Base-by-base conservation (phyloP, 2,888 invertebrate genomes). In the Micoletzkya japonica region DNA sequence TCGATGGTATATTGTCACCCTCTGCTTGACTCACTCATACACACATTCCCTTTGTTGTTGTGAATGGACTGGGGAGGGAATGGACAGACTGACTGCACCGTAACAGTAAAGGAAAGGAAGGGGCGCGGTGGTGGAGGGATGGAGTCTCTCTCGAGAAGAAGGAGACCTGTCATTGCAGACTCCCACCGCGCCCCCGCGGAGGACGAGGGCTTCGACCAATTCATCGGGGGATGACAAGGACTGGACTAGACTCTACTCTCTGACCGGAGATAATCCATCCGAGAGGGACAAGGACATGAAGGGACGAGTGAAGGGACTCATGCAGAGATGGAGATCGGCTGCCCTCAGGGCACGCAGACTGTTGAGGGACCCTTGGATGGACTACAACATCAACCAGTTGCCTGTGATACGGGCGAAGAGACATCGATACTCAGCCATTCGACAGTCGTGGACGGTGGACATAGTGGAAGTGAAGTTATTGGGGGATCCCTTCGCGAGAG, bases 401-500 rank as follows among this genome's bases (percentile, higher is more conserved):
- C 86, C 86, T 39, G 84, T 86, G 2, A 88, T 89, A 76, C 82
- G 79, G 28, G 88, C 87, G 56, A 83, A 83, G 39, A 83, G 89
- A 6, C 87, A 88, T 78, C 85, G 89, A 28, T 89, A 89, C 82
- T 88, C 88, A 76, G 87, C 89, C 1, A 82, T 89, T 69, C 86
- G 86, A 69, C 87, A 88, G 74, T 80, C 83, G 28, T 89, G 89
- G 89, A 79, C 86, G 4, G 85, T 82, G 44, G 89, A 89, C 82
- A 85, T 87, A 68, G 88, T 88, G 4, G 82, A 86, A 39, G 87
- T 89, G 49, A 71, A 71, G 52, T 37, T 81, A 72, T 75, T 73
- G 72, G 85, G 85, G 44, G 83, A 88, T 85, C 81, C 88, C 30
- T 89, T 89, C 81, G 87, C 87, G 73, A 86, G 87, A 75, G 89